phyloP scores from a whole-genome alignment of 2,113 vertebrate species.

The Bombycilla garrulus region DNA sequence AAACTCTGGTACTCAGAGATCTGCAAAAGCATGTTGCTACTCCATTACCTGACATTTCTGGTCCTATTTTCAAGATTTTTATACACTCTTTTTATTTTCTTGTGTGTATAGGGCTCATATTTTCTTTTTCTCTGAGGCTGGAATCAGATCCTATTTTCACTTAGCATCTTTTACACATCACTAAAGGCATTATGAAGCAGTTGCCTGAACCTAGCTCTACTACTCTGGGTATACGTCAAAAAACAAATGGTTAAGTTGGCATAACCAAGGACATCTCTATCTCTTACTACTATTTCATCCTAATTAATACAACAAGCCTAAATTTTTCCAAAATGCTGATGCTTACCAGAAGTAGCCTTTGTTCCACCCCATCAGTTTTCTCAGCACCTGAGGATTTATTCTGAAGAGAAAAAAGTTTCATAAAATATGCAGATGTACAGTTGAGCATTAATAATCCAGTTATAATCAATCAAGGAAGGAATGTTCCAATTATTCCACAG shows the following conservation, averaged over 20 bases:
- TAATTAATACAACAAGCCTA: slow-evolving; percentile 39
- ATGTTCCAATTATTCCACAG: not conserved
- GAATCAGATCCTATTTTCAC: not conserved
- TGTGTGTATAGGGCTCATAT: not conserved
- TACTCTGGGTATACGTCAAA: not conserved
- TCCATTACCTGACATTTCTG: slow-evolving; percentile 73
- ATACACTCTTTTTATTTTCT: slow-evolving; percentile 42
- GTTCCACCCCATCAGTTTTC: slow-evolving; percentile 15
- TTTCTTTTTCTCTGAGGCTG: slow-evolving; percentile 24
- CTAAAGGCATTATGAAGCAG: not conserved
- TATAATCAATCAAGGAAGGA: not conserved
- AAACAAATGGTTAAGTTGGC: not conserved
- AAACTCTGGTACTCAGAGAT: slow-evolving; percentile 62
- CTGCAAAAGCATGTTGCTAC: slow-evolving; percentile 60
- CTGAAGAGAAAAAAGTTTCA: not conserved
- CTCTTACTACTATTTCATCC: not conserved
- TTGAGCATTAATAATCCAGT: not conserved
- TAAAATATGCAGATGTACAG: not conserved
- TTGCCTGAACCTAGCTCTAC: not conserved
- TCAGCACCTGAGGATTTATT: slow-evolving; percentile 4
- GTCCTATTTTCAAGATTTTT: slow-evolving; percentile 54
- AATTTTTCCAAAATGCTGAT: not conserved
- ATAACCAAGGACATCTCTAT: not conserved
- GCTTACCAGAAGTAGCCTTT: not conserved
- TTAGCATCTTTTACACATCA: not conserved